Conservation (phyloP, 2,888 invertebrate genomes). For the Chorisops tibialis region DNA sequence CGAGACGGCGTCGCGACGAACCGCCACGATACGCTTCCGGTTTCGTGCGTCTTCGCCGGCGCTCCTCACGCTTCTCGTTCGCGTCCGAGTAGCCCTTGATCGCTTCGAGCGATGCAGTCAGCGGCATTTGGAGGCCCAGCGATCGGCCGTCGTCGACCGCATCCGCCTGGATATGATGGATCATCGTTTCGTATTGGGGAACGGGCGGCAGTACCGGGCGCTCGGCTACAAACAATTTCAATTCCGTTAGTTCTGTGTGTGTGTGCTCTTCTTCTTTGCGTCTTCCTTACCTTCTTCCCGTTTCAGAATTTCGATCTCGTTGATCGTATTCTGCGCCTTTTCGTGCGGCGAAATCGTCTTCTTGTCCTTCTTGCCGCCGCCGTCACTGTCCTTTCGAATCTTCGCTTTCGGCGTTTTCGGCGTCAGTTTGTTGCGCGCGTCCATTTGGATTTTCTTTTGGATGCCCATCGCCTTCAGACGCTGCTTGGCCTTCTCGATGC, state of each 20-base stretch:
- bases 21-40: constrained; percentile 3
- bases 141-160: background rate
- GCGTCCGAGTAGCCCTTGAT: constrained; percentile 28
- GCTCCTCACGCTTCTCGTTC: constrained; percentile 1
- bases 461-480: constrained; percentile 27
- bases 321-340: constrained; percentile 28
- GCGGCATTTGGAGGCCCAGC: background rate
- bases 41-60: background rate
- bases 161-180: constrained; percentile 28
- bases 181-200: constrained; percentile 23
- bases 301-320: constrained; percentile 29
- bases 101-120: constrained; percentile 27
- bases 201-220: constrained; percentile 10
- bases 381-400: background rate
- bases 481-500: constrained; percentile 29
- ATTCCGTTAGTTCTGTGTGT: too few species aligned
- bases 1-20: background rate
- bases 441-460: constrained; percentile 29
- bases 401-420: background rate
- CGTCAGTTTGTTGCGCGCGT: constrained; percentile 3
- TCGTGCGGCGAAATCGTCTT: constrained; percentile 28
- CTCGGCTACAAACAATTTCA: constrained; percentile 11
- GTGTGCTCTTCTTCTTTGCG: too few species aligned
- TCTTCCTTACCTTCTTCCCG: constrained; percentile 15
- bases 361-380: constrained; percentile 2